Conservation (phyloP, 2,888 invertebrate genomes). For the Amblyteles armatorius region DNA sequence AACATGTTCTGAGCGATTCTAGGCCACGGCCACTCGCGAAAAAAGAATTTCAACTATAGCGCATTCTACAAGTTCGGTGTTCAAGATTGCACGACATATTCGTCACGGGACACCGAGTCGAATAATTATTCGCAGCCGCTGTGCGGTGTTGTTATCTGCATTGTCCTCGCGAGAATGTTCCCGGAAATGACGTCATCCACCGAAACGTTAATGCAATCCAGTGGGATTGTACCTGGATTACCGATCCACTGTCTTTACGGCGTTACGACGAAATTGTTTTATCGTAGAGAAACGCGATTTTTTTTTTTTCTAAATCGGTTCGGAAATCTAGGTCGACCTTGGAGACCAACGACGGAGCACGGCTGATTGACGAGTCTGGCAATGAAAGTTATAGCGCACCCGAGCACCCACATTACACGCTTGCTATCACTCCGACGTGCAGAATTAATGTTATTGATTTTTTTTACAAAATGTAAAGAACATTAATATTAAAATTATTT, state of each 20-base stretch:
- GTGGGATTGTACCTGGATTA: background rate
- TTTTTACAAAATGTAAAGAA: background rate
- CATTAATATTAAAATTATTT: no score
- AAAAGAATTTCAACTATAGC: slow-evolving; percentile 52
- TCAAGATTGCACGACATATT: slow-evolving; percentile 7
- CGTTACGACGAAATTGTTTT: slow-evolving; percentile 5
- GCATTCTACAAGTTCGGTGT: background rate
- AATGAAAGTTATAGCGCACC: slow-evolving; percentile 29
- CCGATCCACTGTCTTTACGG: background rate
- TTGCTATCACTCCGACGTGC: background rate
- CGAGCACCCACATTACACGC: background rate
- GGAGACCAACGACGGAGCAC: slow-evolving; percentile 16
- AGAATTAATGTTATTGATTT: background rate
- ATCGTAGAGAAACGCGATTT: slow-evolving; percentile 15
- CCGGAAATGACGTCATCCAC: background rate
- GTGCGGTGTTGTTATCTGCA: background rate
- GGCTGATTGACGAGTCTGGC: slow-evolving; percentile 43
- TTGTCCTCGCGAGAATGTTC: background rate
- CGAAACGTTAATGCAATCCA: background rate
- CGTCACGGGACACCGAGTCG: background rate
- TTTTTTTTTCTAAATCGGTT: slow-evolving; percentile 18
- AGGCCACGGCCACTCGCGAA: slow-evolving; percentile 54
- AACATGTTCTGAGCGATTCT: slow-evolving; percentile 45
- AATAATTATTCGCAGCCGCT: slow-evolving; percentile 14
- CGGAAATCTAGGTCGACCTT: slow-evolving; percentile 40